Percentiles rank a stretch among this genome's conserved stretches.
phyloP scores from a whole-genome alignment of 2,888 invertebrate genomes.

The Acanthopleura granulata region DNA sequence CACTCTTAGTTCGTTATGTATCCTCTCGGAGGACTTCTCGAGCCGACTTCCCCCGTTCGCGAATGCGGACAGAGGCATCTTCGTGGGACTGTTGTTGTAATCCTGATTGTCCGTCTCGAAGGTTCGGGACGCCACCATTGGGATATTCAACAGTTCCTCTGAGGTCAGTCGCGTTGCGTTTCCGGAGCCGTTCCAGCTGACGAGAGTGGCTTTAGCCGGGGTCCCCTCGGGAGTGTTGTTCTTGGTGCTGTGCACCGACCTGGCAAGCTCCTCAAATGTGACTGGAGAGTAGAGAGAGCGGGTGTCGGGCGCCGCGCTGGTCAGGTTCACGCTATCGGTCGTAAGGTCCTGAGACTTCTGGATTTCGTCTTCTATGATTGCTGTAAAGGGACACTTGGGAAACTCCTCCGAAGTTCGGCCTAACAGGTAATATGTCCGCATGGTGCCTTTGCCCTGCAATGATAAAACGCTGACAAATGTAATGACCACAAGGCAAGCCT shows the following conservation, averaged over 20 bases:
- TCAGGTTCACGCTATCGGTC: slow-evolving; percentile 14
- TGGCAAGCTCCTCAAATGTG: slow-evolving; percentile 47
- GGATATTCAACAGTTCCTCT: neutral
- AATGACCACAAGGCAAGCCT: no score
- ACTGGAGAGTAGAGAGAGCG: slow-evolving; percentile 52
- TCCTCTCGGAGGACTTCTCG: neutral
- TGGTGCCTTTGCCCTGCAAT: slow-evolving; percentile 55
- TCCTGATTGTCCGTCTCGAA: neutral
- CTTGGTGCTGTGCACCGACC: slow-evolving; percentile 10
- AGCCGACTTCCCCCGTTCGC: neutral
- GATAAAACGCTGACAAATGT: no score
- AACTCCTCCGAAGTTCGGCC: slow-evolving; percentile 22
- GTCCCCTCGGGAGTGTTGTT: slow-evolving; percentile 4
- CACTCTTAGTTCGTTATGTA: neutral
- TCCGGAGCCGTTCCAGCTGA: neutral
- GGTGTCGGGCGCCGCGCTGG: slow-evolving; percentile 24
- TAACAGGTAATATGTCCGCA: slow-evolving; percentile 56
- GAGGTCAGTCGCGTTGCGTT: neutral
- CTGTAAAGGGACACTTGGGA: slow-evolving; percentile 43
- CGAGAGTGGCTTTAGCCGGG: neutral
- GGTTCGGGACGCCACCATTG: neutral
- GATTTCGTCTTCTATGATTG: slow-evolving; percentile 43
- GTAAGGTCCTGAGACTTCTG: slow-evolving; percentile 25
- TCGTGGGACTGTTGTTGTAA: neutral
- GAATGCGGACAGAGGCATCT: neutral